Evolutionary conservation across 2,888 invertebrate species (phyloP).

Genomic region (Matsumyia berberina): DNA sequence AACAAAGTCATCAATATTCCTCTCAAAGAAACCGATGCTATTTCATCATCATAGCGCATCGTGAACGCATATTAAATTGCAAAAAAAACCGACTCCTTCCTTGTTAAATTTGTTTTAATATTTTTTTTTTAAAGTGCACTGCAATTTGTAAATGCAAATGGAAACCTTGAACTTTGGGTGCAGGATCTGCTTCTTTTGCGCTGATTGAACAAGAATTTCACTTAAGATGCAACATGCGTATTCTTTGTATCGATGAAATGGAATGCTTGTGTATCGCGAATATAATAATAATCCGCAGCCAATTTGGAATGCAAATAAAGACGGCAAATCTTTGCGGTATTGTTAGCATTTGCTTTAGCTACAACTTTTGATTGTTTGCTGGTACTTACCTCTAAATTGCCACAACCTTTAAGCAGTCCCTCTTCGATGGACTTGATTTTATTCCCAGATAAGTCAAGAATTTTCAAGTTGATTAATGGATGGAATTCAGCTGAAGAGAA

Average conservation of each 20-base stretch:
- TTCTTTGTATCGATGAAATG: constrained; percentile 24
- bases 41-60: neutral
- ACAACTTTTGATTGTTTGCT: neutral
- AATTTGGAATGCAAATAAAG: constrained; percentile 58
- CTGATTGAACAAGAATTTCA: constrained; percentile 33
- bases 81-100: neutral
- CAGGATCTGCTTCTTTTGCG: neutral
- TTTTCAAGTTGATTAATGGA: constrained; percentile 88
- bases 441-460: constrained; percentile 92
- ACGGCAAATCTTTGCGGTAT: constrained; percentile 8
- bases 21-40: neutral
- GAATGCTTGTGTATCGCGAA: constrained; percentile 40
- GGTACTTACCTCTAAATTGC: constrained; percentile 88
- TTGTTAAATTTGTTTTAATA: neutral
- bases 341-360: constrained; percentile 6
- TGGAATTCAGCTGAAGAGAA: constrained; percentile 94
- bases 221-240: constrained; percentile 52
- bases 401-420: constrained; percentile 93
- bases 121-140: constrained; percentile 1
- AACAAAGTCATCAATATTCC: neutral
- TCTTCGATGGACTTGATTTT: constrained; percentile 93
- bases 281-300: constrained; percentile 42
- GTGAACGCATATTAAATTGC: neutral
- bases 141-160: constrained; percentile 45
- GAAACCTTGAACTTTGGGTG: constrained; percentile 52